Conservation (phyloP, 1,140 invertebrate species). For the Harpegnathos saltator region DNA sequence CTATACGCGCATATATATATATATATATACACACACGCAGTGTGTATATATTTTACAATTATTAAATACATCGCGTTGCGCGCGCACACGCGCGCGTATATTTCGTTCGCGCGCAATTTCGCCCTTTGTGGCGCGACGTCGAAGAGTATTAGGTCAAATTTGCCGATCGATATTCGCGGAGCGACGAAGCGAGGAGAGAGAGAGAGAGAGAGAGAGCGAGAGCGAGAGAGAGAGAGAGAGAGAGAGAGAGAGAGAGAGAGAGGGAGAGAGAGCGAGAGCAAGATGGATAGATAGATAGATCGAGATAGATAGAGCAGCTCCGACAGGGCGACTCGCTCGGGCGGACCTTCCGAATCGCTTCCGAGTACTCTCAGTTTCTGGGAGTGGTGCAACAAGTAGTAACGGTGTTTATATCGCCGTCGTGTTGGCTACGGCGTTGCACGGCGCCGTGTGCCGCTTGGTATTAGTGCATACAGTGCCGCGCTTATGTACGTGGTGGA, state of each 20-base stretch:
- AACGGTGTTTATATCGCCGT: slow-evolving; percentile 78
- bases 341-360: slow-evolving; percentile 42
- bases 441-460: slow-evolving; percentile 62
- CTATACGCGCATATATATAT: not conserved
- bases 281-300: not conserved
- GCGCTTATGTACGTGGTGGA: slow-evolving; percentile 34
- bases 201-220: not conserved
- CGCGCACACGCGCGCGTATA: too few species aligned
- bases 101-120: slow-evolving; percentile 8
- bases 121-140: slow-evolving; percentile 4
- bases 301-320: not conserved
- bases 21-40: not conserved
- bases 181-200: not conserved
- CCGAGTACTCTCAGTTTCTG: slow-evolving; percentile 74
- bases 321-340: not conserved
- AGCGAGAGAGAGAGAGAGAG: not conserved
- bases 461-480: slow-evolving; percentile 61
- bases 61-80: slow-evolving; percentile 6
- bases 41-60: slow-evolving; percentile 26
- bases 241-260: not conserved
- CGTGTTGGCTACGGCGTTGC: slow-evolving; percentile 62
- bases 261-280: not conserved
- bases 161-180: slow-evolving; percentile 40
- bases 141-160: slow-evolving; percentile 51
- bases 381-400: slow-evolving; percentile 84